Percentiles rank a stretch among this genome's conserved stretches.
Conservation (phyloP, 2,888 invertebrate genomes). For the Hymenopus coronatus region DNA sequence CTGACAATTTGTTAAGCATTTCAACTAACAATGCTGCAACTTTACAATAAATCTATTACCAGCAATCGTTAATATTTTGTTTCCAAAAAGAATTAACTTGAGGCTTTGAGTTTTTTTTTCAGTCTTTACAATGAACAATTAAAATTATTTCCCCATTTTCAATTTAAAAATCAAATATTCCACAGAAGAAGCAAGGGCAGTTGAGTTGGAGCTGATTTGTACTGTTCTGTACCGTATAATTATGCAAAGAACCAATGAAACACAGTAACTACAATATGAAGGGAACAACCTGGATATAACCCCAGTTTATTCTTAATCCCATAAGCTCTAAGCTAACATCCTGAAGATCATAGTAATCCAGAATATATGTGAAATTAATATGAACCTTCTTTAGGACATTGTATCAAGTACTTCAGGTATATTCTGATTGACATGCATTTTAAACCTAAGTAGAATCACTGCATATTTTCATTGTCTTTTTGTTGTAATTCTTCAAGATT, state of each 20-base stretch:
- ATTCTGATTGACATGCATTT: background rate
- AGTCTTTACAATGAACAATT: conserved; percentile 20
- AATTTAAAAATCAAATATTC: background rate
- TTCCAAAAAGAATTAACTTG: conserved; percentile 14
- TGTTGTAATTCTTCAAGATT: background rate
- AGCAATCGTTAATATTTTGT: conserved; percentile 9
- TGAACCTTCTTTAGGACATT: background rate
- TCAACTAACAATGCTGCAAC: conserved; percentile 9
- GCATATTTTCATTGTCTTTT: background rate
- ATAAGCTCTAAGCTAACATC: background rate
- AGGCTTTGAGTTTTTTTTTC: conserved; percentile 12
- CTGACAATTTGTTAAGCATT: conserved; percentile 5
- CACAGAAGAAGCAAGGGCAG: conserved; percentile 13
- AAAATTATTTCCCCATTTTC: background rate
- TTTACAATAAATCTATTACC: conserved; percentile 13
- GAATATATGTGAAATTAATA: background rate
- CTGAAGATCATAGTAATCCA: background rate
- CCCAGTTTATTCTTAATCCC: background rate
- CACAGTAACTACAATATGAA: background rate
- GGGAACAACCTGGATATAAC: background rate
- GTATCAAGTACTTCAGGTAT: background rate
- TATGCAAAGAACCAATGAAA: background rate
- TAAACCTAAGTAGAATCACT: background rate
- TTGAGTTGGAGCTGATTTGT: background rate
- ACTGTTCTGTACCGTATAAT: conserved; percentile 9